Evolutionary conservation across 2,888 invertebrate species (phyloP).

Genomic region (Phortica okadai): DNA sequence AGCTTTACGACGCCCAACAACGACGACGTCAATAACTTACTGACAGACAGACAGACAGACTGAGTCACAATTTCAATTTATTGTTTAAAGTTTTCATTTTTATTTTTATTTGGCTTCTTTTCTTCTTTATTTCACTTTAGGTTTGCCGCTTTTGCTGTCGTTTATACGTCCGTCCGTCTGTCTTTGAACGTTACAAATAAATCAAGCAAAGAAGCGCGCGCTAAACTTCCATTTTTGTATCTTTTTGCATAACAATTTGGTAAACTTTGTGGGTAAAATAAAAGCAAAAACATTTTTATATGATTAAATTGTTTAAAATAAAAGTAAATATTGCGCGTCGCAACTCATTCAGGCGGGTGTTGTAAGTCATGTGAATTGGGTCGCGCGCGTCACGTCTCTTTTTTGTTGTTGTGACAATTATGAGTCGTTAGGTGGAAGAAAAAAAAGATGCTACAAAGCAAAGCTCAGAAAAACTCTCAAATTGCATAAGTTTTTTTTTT

Average conservation of each 20-base stretch:
- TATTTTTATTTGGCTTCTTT: not conserved
- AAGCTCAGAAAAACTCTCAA: not conserved
- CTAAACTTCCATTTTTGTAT: not conserved
- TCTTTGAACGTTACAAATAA: not conserved
- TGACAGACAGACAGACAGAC: not conserved
- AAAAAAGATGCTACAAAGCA: not conserved
- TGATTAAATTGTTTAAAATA: constrained; percentile 1
- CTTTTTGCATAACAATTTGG: not conserved
- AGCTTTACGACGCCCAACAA: not conserved
- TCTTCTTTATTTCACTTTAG: not conserved
- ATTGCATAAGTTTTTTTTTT: too few species aligned
- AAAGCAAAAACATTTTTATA: not conserved
- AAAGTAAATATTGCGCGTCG: not conserved
- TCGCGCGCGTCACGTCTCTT: constrained; percentile 34
- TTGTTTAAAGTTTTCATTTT: not conserved
- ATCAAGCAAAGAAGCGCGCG: not conserved
- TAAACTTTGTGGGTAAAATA: not conserved
- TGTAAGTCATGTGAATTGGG: constrained; percentile 53
- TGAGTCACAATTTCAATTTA: constrained; percentile 3
- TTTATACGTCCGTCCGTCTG: not conserved
- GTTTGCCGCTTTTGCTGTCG: not conserved
- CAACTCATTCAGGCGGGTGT: constrained; percentile 37
- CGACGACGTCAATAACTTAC: not conserved
- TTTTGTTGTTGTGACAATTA: constrained; percentile 22
- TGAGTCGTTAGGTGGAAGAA: not conserved